A percentile compares a stretch with the other conserved stretches of the same genome.
Evolutionary conservation across 2,113 vertebrate species (phyloP).

Genomic region (Salvator merianae): DNA sequence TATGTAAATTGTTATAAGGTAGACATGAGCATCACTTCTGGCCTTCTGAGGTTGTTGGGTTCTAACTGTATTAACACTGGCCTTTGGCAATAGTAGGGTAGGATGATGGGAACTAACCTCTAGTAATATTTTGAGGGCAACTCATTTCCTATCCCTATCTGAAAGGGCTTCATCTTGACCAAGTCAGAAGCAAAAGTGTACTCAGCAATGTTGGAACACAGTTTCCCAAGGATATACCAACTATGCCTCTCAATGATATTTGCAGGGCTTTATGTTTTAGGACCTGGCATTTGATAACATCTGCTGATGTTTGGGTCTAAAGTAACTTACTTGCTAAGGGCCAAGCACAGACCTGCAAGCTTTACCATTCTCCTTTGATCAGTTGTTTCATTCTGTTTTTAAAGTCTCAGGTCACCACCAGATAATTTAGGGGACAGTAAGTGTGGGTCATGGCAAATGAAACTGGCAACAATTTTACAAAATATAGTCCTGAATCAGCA

Average conservation of each 20-base stretch:
- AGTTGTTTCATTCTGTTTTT: neutral
- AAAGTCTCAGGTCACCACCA: neutral
- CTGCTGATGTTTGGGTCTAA: neutral
- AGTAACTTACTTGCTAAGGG: neutral
- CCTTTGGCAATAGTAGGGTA: too few species aligned
- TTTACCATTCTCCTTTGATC: neutral
- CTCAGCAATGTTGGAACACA: neutral
- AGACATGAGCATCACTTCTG: too few species aligned
- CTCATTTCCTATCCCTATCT: too few species aligned
- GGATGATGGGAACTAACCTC: too few species aligned
- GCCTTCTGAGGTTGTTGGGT: too few species aligned
- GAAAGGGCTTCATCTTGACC: too few species aligned
- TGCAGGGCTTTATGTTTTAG: neutral
- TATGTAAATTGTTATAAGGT: too few species aligned
- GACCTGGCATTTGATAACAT: too few species aligned
- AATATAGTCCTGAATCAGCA: conserved; percentile 7
- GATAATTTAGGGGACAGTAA: conserved; percentile 23
- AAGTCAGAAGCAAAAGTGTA: too few species aligned
- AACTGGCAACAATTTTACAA: conserved; percentile 45
- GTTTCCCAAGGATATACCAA: too few species aligned
- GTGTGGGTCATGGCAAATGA: conserved; percentile 22
- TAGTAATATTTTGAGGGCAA: too few species aligned
- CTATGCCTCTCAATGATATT: neutral
- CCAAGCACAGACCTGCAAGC: neutral
- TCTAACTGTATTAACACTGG: too few species aligned